These are phyloP conservation scores for Augochlorella aurata DNA, from an alignment of 2,888 invertebrate genomes.

Conservation along the genomic window DNA sequence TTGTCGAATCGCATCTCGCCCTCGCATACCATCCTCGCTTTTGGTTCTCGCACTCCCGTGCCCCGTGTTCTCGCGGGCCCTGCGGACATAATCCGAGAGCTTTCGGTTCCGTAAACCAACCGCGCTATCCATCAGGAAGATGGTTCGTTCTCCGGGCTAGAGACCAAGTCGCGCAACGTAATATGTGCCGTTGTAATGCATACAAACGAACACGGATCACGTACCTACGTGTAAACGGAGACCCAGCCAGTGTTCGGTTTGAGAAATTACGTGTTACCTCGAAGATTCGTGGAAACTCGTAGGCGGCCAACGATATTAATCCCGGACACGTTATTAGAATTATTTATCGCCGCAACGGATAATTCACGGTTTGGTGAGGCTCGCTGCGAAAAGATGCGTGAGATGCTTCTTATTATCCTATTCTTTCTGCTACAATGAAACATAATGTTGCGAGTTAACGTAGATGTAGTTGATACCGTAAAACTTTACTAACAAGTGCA, in stretches of 20 bases:
- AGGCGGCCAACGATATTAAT: conserved; percentile 29
- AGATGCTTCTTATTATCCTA: too few relatives aligned
- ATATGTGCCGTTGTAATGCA: conserved; percentile 57
- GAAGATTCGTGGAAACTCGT: conserved; percentile 47
- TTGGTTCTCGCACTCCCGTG: background rate
- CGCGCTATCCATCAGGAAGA: conserved; percentile 46
- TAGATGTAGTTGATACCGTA: too few relatives aligned
- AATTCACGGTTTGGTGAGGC: background rate
- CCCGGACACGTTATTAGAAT: conserved; percentile 39
- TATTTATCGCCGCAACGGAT: conserved; percentile 8
- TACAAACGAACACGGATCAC: conserved; percentile 44
- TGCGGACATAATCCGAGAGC: conserved; percentile 46
- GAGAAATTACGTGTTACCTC: conserved; percentile 55
- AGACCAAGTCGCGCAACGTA: conserved; percentile 35
- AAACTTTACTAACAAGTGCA: too few relatives aligned
- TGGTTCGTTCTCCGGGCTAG: conserved; percentile 21
- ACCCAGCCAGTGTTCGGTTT: conserved; percentile 40
- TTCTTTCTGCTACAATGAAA: too few relatives aligned
- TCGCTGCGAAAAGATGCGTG: background rate
- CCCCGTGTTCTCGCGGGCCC: background rate
- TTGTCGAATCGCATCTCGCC: conserved; percentile 27
- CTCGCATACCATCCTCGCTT: too few relatives aligned
- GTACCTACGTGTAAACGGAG: conserved; percentile 48
- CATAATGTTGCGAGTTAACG: too few relatives aligned
- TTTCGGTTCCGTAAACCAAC: conserved; percentile 43